These are phyloP conservation scores for Asarcornis scutulata DNA, from an alignment of 2,113 vertebrate species.

Conservation along the genomic window DNA sequence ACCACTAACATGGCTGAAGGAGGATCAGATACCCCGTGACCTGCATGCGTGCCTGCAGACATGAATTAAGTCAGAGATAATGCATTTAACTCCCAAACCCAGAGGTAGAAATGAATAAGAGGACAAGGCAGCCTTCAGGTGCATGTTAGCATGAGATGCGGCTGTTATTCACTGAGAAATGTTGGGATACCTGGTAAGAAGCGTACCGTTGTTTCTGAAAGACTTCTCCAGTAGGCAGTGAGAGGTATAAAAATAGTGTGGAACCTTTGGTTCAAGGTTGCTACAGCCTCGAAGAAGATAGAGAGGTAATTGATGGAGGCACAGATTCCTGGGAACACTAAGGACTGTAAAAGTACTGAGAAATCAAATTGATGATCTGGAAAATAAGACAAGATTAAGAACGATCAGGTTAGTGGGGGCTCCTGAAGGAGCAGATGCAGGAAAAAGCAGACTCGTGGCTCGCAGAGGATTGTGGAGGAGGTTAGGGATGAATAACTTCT, in stretches of 20 bases:
- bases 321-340: slow-evolving; percentile 30
- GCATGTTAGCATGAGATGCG: neutral
- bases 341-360: slow-evolving; percentile 8
- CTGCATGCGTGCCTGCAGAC: rapidly evolving
- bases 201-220: neutral
- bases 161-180: neutral
- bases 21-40: neutral
- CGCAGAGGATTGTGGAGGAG: neutral
- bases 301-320: slow-evolving; percentile 37
- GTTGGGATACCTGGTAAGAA: neutral
- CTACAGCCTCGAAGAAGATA: neutral
- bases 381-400: slow-evolving; percentile 49
- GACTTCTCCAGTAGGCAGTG: neutral
- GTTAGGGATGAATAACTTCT: neutral
- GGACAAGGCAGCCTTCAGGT: neutral
- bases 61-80: neutral
- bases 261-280: slow-evolving; percentile 20
- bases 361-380: slow-evolving; percentile 63
- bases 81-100: neutral
- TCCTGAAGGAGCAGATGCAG: neutral
- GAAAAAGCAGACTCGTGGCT: neutral
- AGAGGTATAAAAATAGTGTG: slow-evolving; percentile 20
- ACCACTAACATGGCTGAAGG: neutral
- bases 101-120: neutral
- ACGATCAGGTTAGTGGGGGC: neutral